Base-by-base conservation (phyloP, 1,140 invertebrate species). In the Aphidius ervi region DNA sequence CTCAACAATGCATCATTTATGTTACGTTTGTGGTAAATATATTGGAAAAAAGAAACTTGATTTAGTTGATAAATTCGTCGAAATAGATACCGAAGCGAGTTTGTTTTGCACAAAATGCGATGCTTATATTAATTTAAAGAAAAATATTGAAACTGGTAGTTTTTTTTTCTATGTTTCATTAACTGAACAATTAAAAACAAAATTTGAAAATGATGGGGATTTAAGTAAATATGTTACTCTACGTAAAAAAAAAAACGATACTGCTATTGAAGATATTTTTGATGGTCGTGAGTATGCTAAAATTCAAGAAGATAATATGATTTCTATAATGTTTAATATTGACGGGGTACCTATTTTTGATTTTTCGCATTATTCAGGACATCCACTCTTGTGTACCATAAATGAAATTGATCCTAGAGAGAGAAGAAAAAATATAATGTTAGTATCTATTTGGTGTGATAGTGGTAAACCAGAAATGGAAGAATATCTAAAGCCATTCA, bases 331-430 rank as follows among this genome's bases (percentile, higher is more conserved):
- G 59, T 66, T 67, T 10, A 66, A 40, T 61, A 58, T 61, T 37
- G 65, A 67, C 48, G 64, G 60, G 3, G 64, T 61, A n/a, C 63
- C 65, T 5, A 37, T 65, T 39, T 69, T 69, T 58, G 46, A 63
- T 42, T 60, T 47, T 16, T 65, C 60, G 1, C 46, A 45, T 46
- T 56, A 37, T 59, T 62, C 59, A 5, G 16, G 59, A 31, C 43
- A 63, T 41, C 65, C 65, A 1, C 56, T 68, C 8, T 31, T 63
- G 39, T 58, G 62, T 20, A 63, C 63, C 1, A 59, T 67, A 6
- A 67, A 66, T 45, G 61, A 68, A 52, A 62, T 59, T 46, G 6
- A 43, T 9, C 54, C 56, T 5, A 45, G 9, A 47, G 41, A 62
- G 6, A 4, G 61, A 3, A 37, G 43, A 37, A 45, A 56, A 41